Evolutionary conservation across 1,140 invertebrate species (phyloP), one percentile per base, ranked within the genome.

Genomic region (Ctenoplectra terminalis): DNA sequence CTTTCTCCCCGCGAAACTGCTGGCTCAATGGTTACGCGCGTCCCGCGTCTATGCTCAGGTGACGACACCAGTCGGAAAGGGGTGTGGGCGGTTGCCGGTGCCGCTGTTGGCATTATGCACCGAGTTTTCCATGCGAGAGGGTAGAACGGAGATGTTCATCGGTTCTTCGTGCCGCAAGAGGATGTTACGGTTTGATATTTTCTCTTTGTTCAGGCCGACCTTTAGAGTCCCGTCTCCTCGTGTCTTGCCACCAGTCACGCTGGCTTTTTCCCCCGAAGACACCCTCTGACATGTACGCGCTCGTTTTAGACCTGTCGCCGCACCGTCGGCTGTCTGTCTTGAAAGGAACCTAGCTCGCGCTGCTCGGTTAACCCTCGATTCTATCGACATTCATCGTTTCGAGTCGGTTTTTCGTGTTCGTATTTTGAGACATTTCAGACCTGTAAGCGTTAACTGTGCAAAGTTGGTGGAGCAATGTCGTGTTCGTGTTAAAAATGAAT

Each of bases 101-200:
- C 43, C 46, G 72, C 75, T 76, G 75, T 29, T 66, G 66, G 74
- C 75, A 78, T 82, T 82, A 78, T 82, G 75, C 74, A 15, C 34
- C 37, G 66, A 78, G 43, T 78, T 78, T 76, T 71, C 74, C 66
- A 78, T n/a, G 66, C 63, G 66, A 23, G 37, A 71, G 66, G 81
- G 64, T 77, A 50, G 73, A 69, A 81, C 48, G 71, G 79, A 81
- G 79, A 81, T 74, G 79, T 81, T 81, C 79, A 66, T 75, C 79
- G 79, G 71, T 74, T 81, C 79, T 43, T 81, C 79, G 79, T 52
- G 60, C 40, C 69, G 60, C 71, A 52, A 74, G 77, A 80, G 77
- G 58, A 64, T 80, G 77, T 80, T 73, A 80, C 58, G 70, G 77
- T 80, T 80, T 80, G 58, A 80, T 73, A 80, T 80, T 80, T 80